phyloP scores from a whole-genome alignment of 2,797 vertebrate species.

The Acropternis orthonyx region DNA sequence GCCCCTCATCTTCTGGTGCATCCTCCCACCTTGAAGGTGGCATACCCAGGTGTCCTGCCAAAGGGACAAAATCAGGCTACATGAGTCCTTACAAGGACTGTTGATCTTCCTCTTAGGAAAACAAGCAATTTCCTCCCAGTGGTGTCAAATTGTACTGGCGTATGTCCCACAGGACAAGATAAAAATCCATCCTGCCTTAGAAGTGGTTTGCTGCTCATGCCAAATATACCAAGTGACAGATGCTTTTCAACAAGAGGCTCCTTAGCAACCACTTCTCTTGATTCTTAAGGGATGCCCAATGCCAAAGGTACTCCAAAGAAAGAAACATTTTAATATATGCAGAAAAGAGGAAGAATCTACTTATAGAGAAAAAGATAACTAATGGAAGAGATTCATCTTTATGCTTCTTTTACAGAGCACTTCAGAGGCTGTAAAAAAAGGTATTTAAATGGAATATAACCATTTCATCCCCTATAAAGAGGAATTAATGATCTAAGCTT shows the following conservation, averaged over 20 bases:
- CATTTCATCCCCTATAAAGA: neutral
- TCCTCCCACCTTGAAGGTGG: neutral
- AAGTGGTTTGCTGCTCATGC: neutral
- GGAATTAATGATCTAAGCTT: neutral
- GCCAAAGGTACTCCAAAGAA: neutral
- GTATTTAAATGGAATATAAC: neutral
- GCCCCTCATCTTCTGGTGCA: rapidly evolving
- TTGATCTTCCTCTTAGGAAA: neutral
- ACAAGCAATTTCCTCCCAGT: neutral
- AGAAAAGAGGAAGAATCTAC: neutral
- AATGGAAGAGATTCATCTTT: neutral
- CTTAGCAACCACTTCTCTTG: neutral
- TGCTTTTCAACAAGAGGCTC: neutral
- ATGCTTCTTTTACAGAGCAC: neutral
- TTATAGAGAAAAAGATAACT: neutral
- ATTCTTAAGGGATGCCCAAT: neutral
- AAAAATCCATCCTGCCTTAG: neutral
- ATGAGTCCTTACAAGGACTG: neutral
- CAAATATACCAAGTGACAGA: neutral
- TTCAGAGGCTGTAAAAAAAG: neutral
- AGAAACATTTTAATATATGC: rapidly evolving
- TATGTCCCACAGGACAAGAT: neutral
- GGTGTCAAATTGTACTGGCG: neutral
- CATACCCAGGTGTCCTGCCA: neutral
- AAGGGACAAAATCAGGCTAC: neutral